These are phyloP conservation scores for Enteromius radiatus DNA, from an alignment of 2,797 vertebrate genomes.

Conservation along the genomic window DNA sequence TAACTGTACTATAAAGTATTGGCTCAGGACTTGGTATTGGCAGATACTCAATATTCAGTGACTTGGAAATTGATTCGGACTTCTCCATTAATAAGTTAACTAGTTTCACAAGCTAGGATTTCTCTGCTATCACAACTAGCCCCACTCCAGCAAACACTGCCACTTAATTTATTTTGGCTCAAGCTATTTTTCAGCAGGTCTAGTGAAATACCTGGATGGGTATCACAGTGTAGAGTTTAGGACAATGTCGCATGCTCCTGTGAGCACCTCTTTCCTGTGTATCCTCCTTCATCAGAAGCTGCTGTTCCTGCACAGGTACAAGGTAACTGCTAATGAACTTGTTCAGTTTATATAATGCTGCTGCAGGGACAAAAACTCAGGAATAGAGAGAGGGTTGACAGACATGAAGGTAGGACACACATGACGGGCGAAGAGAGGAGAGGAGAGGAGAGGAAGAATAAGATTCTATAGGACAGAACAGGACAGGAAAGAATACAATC, in stretches of 20 bases:
- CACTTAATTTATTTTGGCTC: background rate
- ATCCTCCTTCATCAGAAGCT: conserved; percentile 43
- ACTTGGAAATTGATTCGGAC: background rate
- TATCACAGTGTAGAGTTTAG: background rate
- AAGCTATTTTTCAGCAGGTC: conserved; percentile 1
- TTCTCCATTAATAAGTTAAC: background rate
- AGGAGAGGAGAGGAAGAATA: background rate
- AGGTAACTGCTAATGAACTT: conserved; percentile 58
- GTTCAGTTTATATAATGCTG: conserved; percentile 43
- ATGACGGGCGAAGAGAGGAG: background rate
- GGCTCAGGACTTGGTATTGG: background rate
- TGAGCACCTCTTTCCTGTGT: conserved; percentile 21
- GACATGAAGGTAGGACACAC: conserved; percentile 5
- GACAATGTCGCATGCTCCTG: background rate
- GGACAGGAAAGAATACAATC: background rate
- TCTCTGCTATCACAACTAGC: background rate
- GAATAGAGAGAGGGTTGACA: conserved; percentile 13
- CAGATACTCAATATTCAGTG: background rate
- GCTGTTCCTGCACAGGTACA: conserved; percentile 54
- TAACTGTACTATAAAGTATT: background rate
- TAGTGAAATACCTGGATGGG: background rate
- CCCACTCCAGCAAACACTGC: background rate
- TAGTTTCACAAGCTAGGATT: background rate
- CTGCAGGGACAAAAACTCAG: background rate
- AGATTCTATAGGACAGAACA: no score